Evolutionary conservation across 2,797 vertebrate species (phyloP).

Genomic region (Fringilla coelebs): DNA sequence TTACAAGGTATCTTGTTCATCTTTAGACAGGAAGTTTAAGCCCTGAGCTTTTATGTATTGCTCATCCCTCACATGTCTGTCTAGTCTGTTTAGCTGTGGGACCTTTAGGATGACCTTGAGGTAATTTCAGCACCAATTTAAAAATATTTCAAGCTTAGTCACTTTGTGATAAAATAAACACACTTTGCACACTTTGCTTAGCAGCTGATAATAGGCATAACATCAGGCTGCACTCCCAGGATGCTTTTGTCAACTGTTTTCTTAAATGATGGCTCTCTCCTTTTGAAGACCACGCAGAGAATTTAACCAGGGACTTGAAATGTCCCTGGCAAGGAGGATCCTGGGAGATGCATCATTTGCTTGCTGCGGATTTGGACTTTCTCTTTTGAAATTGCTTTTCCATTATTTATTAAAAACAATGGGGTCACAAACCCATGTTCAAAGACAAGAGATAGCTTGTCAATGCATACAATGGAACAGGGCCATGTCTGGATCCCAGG

Average conservation of each 20-base stretch:
- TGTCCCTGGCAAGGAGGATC: not conserved
- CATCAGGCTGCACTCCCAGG: not conserved
- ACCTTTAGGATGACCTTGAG: not conserved
- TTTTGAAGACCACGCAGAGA: not conserved
- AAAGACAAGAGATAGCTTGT: not conserved
- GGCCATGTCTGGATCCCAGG: not conserved
- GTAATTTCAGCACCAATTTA: not conserved
- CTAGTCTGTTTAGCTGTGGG: not conserved
- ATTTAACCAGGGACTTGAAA: not conserved
- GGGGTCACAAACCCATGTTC: not conserved
- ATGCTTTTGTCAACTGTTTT: not conserved
- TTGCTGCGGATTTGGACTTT: not conserved
- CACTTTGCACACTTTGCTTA: not conserved
- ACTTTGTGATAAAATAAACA: constrained; percentile 10
- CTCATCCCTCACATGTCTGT: not conserved
- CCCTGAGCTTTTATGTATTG: not conserved
- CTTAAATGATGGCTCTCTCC: not conserved
- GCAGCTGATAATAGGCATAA: not conserved
- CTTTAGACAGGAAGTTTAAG: not conserved
- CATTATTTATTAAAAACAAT: not conserved
- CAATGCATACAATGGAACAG: not conserved
- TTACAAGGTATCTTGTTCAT: not conserved
- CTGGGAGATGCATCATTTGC: not conserved
- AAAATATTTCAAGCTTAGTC: not conserved
- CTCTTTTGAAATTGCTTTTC: not conserved